Evolutionary conservation across 2,888 invertebrate genomes (phyloP).

Genomic region (Ctenicera cuprea): DNA sequence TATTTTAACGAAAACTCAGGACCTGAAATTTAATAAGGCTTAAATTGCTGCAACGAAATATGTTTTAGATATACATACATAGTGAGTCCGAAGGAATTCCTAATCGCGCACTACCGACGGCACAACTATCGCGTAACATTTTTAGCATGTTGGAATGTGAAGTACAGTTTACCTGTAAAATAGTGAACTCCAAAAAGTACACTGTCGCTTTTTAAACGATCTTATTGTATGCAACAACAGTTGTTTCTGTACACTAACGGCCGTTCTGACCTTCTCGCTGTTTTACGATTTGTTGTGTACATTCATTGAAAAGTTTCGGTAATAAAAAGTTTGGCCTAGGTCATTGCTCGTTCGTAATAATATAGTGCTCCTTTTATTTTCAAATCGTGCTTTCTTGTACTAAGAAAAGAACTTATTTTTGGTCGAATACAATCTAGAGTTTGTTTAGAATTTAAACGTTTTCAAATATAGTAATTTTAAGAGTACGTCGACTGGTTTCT

Average conservation of each 20-base stretch:
- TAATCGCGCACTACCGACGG: constrained; percentile 38
- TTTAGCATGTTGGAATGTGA: constrained; percentile 47
- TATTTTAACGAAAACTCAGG: constrained; percentile 53
- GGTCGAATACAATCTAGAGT: background rate
- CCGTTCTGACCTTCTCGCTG: constrained; percentile 62
- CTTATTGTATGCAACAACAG: constrained; percentile 61
- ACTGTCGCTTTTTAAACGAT: constrained; percentile 59
- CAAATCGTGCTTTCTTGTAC: background rate
- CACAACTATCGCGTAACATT: constrained; percentile 31
- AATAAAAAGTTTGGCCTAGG: constrained; percentile 60
- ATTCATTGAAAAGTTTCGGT: constrained; percentile 59
- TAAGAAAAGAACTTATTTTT: constrained; percentile 13
- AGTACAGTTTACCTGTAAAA: constrained; percentile 62
- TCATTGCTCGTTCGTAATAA: constrained; percentile 54
- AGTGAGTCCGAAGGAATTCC: constrained; percentile 4
- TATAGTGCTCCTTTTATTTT: constrained; percentile 23
- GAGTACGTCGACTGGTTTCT: too few relatives aligned
- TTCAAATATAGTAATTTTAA: too few relatives aligned
- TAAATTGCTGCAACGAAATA: constrained; percentile 3
- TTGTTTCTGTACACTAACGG: constrained; percentile 58
- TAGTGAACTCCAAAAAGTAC: constrained; percentile 63
- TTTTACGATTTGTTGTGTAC: constrained; percentile 66
- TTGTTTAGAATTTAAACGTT: too few relatives aligned
- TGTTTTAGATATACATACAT: constrained; percentile 8
- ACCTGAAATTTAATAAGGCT: constrained; percentile 35